Evolutionary conservation across 92 coral and sea anemone genomes (phyloP).

Genomic region (Diadumene lineata): DNA sequence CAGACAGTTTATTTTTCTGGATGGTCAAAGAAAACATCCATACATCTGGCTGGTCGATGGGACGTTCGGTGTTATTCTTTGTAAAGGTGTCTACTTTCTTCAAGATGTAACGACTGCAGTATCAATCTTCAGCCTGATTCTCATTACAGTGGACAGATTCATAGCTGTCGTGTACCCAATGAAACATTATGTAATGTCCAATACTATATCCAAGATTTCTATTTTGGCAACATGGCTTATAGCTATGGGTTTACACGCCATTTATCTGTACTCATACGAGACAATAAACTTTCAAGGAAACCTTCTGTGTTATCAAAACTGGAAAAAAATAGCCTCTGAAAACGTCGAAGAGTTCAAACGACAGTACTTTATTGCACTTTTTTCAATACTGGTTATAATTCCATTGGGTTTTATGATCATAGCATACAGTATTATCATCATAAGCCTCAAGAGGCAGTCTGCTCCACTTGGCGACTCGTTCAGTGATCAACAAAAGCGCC

Average conservation of each 20-base stretch:
- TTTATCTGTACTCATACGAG: slow-evolving; percentile 13
- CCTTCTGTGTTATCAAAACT: background rate
- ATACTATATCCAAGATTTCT: slow-evolving; percentile 2
- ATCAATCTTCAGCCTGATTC: slow-evolving; percentile 27
- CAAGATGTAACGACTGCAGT: slow-evolving; percentile 26
- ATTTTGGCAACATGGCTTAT: slow-evolving; percentile 22
- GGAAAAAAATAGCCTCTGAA: background rate
- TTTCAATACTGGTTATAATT: background rate
- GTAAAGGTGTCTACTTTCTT: slow-evolving; percentile 15
- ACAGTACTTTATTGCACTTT: slow-evolving; percentile 4
- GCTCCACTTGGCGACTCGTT: slow-evolving; percentile 30
- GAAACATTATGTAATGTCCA: slow-evolving; percentile 31
- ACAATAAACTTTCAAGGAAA: background rate
- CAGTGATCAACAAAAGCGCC: slow-evolving; percentile 33
- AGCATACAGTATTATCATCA: slow-evolving; percentile 27
- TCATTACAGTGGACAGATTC: slow-evolving; percentile 32
- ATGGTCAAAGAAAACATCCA: background rate
- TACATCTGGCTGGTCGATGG: slow-evolving; percentile 12
- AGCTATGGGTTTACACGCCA: slow-evolving; percentile 17
- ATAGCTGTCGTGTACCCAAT: slow-evolving; percentile 34
- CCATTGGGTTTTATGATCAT: slow-evolving; percentile 24
- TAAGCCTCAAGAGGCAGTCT: slow-evolving; percentile 28
- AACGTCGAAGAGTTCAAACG: background rate
- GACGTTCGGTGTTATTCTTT: slow-evolving; percentile 7
- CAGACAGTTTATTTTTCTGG: background rate